phyloP scores from a whole-genome alignment of 2,888 invertebrate species.

The Pasiphila rectangulata region DNA sequence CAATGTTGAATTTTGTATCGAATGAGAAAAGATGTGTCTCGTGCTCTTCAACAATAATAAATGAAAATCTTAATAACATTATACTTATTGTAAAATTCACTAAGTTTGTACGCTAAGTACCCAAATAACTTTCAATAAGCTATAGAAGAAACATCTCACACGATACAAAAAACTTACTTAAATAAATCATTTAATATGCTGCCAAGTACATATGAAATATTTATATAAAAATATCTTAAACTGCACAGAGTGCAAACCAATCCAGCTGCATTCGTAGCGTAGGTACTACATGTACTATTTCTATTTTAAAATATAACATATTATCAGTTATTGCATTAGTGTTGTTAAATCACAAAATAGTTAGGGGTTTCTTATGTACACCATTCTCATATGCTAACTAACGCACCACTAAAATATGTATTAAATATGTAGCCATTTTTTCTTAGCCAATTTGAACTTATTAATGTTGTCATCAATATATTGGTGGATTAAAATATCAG shows the following conservation, averaged over 20 bases:
- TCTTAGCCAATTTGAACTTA: too few relatives aligned
- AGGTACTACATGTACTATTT: slow-evolving; percentile 19
- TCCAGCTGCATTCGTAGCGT: slow-evolving; percentile 23
- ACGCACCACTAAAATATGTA: too few relatives aligned
- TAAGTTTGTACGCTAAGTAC: slow-evolving; percentile 6
- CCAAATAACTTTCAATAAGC: neutral
- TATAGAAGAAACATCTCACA: slow-evolving; percentile 9
- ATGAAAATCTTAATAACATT: neutral
- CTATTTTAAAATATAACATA: slow-evolving; percentile 22
- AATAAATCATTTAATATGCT: slow-evolving; percentile 23
- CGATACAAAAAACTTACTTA: slow-evolving; percentile 24
- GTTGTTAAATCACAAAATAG: slow-evolving; percentile 21
- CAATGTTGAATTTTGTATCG: slow-evolving; percentile 23
- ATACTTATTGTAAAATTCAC: neutral
- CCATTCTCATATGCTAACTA: too few relatives aligned
- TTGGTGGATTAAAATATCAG: too few relatives aligned
- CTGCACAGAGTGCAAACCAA: slow-evolving; percentile 26
- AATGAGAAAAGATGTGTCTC: slow-evolving; percentile 6
- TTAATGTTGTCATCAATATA: too few relatives aligned
- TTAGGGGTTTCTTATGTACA: too few relatives aligned
- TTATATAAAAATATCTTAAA: slow-evolving; percentile 32
- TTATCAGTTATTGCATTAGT: slow-evolving; percentile 18
- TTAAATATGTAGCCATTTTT: too few relatives aligned
- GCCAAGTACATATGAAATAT: slow-evolving; percentile 27
- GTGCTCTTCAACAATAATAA: neutral